A percentile compares a stretch with the other conserved stretches of the same genome.
phyloP scores from a whole-genome alignment of 1,140 invertebrate species.

The Paraescarpia echinospica region DNA sequence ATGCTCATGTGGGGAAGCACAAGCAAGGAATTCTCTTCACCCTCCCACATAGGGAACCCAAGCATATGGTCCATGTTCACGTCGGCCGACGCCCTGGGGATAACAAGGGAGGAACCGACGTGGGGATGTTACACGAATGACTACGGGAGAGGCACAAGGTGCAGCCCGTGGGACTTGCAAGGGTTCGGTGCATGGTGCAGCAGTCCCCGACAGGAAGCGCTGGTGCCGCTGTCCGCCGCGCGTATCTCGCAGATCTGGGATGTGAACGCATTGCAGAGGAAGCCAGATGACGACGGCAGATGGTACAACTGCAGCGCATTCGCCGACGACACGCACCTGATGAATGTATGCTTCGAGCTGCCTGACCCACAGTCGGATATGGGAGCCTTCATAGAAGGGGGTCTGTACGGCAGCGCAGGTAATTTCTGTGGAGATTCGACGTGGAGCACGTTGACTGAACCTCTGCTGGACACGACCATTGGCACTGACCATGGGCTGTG shows the following conservation, averaged over 20 bases:
- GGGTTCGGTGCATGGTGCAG: background rate
- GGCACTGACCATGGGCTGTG: background rate
- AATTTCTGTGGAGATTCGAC: background rate
- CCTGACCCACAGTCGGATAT: background rate
- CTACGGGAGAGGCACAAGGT: background rate
- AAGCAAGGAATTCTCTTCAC: background rate
- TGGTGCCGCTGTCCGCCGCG: background rate
- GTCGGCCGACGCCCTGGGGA: background rate
- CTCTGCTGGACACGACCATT: background rate
- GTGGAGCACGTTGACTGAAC: background rate
- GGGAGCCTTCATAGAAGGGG: conserved; percentile 22
- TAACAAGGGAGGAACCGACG: background rate
- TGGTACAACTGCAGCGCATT: background rate
- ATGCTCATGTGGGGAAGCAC: background rate
- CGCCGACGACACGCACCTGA: background rate
- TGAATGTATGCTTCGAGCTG: background rate
- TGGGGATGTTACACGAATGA: background rate
- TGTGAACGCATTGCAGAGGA: background rate
- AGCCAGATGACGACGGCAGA: background rate
- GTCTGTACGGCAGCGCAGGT: conserved; percentile 20
- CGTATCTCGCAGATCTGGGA: background rate
- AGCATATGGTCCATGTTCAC: background rate
- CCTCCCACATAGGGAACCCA: background rate
- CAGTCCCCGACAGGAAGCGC: background rate
- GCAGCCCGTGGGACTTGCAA: background rate